Evolutionary conservation across 2,888 invertebrate species (phyloP).

Genomic region (Campoplex capitator): DNA sequence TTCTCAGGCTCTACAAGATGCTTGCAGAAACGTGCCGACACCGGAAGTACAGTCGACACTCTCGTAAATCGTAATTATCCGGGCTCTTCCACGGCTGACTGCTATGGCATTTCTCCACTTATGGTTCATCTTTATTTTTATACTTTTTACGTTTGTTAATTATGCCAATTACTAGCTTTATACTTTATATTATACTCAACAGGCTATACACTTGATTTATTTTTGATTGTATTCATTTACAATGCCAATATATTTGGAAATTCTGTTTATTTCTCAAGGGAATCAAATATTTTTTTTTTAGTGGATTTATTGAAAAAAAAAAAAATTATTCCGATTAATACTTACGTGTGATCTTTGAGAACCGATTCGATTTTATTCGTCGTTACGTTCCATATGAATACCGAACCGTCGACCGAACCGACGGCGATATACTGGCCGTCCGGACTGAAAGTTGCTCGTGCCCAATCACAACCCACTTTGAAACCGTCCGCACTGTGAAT

Average conservation of each 20-base stretch:
- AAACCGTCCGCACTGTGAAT: conserved; percentile 95
- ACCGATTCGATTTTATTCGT: conserved; percentile 91
- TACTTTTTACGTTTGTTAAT: not conserved
- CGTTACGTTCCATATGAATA: conserved; percentile 96
- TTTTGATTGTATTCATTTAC: not conserved
- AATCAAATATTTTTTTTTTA: not conserved
- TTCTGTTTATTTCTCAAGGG: not conserved
- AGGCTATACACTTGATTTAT: not conserved
- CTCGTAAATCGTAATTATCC: conserved; percentile 25
- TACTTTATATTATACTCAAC: not conserved
- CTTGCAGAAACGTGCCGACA: conserved; percentile 16
- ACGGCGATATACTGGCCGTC: conserved; percentile 95
- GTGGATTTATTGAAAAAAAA: not conserved
- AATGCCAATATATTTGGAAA: not conserved
- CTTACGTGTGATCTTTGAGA: conserved; percentile 93
- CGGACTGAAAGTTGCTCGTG: conserved; percentile 96
- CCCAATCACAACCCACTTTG: conserved; percentile 97
- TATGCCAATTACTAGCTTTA: not conserved
- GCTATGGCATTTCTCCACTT: not conserved
- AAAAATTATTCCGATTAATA: conserved; percentile 74
- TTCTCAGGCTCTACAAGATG: conserved; percentile 25
- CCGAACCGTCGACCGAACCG: conserved; percentile 96
- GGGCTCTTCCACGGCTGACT: conserved; percentile 4
- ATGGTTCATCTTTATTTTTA: not conserved
- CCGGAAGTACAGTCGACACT: conserved; percentile 3